phyloP scores from a whole-genome alignment of 1,140 invertebrate species.

The Cardiocondyla obscurior region DNA sequence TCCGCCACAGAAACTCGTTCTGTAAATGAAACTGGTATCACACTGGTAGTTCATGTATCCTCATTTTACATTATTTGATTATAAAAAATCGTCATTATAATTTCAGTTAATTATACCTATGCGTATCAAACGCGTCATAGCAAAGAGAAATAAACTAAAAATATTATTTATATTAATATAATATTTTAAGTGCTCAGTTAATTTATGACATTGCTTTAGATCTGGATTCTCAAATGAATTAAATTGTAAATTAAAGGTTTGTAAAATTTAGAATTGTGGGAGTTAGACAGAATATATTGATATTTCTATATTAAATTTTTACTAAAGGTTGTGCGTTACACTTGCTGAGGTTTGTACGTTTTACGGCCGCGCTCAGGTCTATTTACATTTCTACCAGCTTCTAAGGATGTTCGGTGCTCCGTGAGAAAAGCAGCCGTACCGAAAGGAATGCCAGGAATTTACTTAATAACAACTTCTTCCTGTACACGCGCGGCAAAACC shows the following conservation, averaged over 20 bases:
- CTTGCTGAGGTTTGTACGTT: not conserved
- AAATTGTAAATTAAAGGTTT: too few relatives aligned
- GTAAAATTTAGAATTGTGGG: not conserved
- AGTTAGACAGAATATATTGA: not conserved
- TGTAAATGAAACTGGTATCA: conserved; percentile 60
- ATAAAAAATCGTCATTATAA: not conserved
- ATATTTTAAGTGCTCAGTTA: too few relatives aligned
- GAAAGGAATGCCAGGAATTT: conserved; percentile 59
- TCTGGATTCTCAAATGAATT: too few relatives aligned
- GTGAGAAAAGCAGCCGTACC: conserved; percentile 64
- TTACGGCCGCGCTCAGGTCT: conserved; percentile 17
- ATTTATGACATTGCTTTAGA: conserved; percentile 1
- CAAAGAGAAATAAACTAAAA: not conserved
- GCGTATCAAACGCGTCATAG: not conserved
- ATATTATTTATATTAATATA: not conserved
- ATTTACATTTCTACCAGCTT: conserved; percentile 33
- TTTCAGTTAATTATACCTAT: not conserved
- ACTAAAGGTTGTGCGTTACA: not conserved
- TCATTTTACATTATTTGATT: not conserved
- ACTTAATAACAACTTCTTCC: conserved; percentile 59
- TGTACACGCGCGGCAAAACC: not conserved
- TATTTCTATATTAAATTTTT: not conserved
- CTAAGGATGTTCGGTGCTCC: conserved; percentile 60
- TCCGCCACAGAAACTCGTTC: conserved; percentile 61
- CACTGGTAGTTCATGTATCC: not conserved